phyloP scores from a whole-genome alignment of 2,888 invertebrate genomes.

The Micropterix aruncella region DNA sequence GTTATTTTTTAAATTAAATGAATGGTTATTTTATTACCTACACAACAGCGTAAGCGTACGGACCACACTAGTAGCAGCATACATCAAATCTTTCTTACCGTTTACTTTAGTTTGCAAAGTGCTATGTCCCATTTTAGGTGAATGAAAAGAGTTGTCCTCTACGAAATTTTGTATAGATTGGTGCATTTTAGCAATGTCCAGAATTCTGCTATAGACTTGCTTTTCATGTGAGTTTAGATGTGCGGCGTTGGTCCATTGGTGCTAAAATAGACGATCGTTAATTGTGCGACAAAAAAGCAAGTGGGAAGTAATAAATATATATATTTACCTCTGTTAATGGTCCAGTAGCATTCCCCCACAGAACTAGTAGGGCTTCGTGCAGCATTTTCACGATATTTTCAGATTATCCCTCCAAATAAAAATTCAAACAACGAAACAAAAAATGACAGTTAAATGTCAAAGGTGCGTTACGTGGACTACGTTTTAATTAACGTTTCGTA shows the following conservation, averaged over 20 bases:
- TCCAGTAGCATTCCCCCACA: constrained; percentile 43
- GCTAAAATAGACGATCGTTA: too few relatives aligned
- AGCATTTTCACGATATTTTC: constrained; percentile 32
- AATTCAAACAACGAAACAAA: too few relatives aligned
- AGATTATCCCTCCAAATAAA: too few relatives aligned
- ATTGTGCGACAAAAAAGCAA: not conserved
- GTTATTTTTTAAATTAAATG: too few relatives aligned
- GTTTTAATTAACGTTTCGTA: too few relatives aligned
- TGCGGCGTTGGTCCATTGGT: not conserved
- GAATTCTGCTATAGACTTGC: constrained; percentile 43
- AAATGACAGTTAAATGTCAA: too few relatives aligned
- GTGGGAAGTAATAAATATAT: constrained; percentile 1
- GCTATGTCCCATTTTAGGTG: constrained; percentile 38
- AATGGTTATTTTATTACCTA: too few relatives aligned
- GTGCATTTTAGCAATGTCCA: constrained; percentile 45
- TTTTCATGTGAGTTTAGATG: constrained; percentile 47
- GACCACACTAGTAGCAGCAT: too few relatives aligned
- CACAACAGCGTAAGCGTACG: too few relatives aligned
- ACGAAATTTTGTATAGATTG: constrained; percentile 50
- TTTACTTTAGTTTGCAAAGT: constrained; percentile 11
- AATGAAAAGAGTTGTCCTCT: constrained; percentile 30
- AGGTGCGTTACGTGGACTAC: too few relatives aligned
- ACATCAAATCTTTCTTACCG: not conserved
- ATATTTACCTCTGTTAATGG: constrained; percentile 17
- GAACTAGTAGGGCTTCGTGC: constrained; percentile 48